Evolutionary conservation across 2,888 invertebrate genomes (phyloP).

Genomic region (Ichneumoninae sp.): DNA sequence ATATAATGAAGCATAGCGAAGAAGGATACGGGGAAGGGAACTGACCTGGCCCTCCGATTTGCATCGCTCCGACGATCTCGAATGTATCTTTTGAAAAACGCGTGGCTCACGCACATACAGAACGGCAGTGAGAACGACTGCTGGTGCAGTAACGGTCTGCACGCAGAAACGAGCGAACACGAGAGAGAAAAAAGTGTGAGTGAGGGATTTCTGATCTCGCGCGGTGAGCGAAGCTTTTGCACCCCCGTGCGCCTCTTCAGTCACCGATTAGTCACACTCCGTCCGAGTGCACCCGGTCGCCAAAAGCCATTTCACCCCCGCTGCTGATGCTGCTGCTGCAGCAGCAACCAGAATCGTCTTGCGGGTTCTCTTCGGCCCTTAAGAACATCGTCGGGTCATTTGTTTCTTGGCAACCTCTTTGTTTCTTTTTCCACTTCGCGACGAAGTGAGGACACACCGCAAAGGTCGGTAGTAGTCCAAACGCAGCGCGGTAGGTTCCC

Average conservation of each 20-base stretch:
- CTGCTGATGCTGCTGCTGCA: constrained; percentile 36
- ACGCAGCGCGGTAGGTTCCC: constrained; percentile 26
- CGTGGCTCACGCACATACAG: constrained; percentile 61
- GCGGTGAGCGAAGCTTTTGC: constrained; percentile 63
- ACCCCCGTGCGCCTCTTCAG: constrained; percentile 64
- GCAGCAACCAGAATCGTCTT: constrained; percentile 14
- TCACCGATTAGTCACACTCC: constrained; percentile 75
- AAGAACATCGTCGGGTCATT: constrained; percentile 67
- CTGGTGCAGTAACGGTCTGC: constrained; percentile 5
- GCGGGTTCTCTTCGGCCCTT: constrained; percentile 8
- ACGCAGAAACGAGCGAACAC: not conserved
- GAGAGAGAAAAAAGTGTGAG: constrained; percentile 33
- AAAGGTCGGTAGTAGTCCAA: constrained; percentile 42
- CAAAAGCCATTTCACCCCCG: constrained; percentile 63
- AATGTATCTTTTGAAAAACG: constrained; percentile 73
- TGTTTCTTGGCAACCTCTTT: constrained; percentile 70
- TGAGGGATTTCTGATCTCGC: constrained; percentile 39
- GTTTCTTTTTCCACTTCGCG: constrained; percentile 67
- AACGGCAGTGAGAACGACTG: constrained; percentile 3
- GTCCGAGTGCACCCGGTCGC: constrained; percentile 60
- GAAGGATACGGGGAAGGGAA: constrained; percentile 65
- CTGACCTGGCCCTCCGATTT: constrained; percentile 77
- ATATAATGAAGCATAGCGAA: constrained; percentile 51
- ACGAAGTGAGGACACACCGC: constrained; percentile 67
- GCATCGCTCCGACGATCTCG: constrained; percentile 77